Percentiles rank a stretch among this genome's conserved stretches.
Conservation (phyloP, 2,888 invertebrate species). For the Drosophila engyochracea region DNA sequence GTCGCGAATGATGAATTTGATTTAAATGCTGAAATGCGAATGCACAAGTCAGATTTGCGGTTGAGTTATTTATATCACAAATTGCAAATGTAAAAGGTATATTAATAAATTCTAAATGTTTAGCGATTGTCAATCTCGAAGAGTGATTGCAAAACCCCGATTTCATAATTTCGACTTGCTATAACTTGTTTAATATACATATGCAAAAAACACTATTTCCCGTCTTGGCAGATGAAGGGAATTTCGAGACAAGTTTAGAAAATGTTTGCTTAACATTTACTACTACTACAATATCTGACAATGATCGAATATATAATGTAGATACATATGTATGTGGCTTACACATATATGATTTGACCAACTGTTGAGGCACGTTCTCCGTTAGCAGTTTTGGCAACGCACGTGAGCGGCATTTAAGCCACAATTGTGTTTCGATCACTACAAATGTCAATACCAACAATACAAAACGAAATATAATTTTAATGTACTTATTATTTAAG, state of each 20-base stretch:
- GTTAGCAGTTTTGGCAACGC: constrained; percentile 38
- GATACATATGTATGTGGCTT: constrained; percentile 1
- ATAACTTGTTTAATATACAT: background rate
- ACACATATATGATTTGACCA: constrained; percentile 15
- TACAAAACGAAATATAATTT: constrained; percentile 10
- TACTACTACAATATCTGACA: background rate
- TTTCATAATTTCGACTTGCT: constrained; percentile 9
- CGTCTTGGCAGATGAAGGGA: background rate
- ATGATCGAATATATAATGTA: background rate
- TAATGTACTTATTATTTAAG: constrained; percentile 38
- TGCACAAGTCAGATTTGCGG: constrained; percentile 10
- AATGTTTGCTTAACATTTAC: background rate
- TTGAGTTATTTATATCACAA: background rate
- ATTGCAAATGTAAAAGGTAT: background rate
- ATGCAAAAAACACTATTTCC: background rate
- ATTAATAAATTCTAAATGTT: background rate
- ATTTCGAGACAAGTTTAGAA: background rate
- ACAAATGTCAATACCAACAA: constrained; percentile 34
- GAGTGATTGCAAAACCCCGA: constrained; percentile 9
- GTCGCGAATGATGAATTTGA: constrained; percentile 2
- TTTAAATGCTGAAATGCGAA: constrained; percentile 5
- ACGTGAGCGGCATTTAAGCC: constrained; percentile 51
- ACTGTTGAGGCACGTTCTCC: constrained; percentile 58
- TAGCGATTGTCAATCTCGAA: background rate
- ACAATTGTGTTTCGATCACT: constrained; percentile 52